Evolutionary conservation across 2,113 vertebrate species (phyloP), one percentile per base, ranked within the genome.

Genomic region (Geococcyx californianus): DNA sequence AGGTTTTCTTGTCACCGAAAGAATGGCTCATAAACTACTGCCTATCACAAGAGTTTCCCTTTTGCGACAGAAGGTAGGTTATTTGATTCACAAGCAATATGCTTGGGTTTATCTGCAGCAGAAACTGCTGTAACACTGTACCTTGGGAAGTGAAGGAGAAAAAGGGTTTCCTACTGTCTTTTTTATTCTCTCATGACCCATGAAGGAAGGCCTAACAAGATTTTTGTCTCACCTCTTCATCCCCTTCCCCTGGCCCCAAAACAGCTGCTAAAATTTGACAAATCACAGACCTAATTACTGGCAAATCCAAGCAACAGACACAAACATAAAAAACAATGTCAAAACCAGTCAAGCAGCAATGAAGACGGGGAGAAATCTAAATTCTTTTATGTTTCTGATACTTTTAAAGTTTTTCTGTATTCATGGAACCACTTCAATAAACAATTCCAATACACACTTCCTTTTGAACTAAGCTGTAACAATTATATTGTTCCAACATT

Each of bases 221-320:
- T 34, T 83, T n/a, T 55, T 31, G 7, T 36, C 23, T 4, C 36
- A 18, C 16, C 6, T 51, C 49, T 72, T 55, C 49, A 42, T 2
- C 3, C 5, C 14, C 4, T 4, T 21, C 11, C 14, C 13, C 29
- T 2, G 1, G 7, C 10, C 23, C 7, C 26, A 36, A 36, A 66
- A 7, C 31, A 63, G 7, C 23, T 31, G 15, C 33, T 73, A 23
- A 63, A 74, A 59, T 74, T 24, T 28, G 34, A 58, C 14, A 78
- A 31, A 26, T 36, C 5, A 16, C 31, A 10, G 16, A 54, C 47
- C 20, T 38, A 74, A 58, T 59, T 64, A 59, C 23, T 28, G 21
- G 33, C 36, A 77, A 77, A 81, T 14, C 24, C 7, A 56, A 85
- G 52, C 40, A 62, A 49, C 9, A 31, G 12, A 51, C 10, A 52